Evolutionary conservation across 2,113 vertebrate genomes (phyloP).

Genomic region (Rhizomys pruinosus): DNA sequence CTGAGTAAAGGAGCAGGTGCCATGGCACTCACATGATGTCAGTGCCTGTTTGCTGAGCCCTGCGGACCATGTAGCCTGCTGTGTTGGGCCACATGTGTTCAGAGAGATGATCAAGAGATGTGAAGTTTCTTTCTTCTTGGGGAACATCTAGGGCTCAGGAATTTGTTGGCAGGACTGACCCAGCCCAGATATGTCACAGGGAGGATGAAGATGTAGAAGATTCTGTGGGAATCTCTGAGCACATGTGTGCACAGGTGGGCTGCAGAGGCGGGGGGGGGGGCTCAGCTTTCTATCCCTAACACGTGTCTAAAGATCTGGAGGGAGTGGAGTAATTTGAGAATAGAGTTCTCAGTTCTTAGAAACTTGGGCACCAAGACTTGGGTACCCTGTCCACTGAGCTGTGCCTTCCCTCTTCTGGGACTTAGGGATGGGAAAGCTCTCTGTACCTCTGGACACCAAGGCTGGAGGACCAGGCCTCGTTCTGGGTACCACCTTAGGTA

Average conservation of each 20-base stretch:
- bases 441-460: not conserved
- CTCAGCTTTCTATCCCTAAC: not conserved
- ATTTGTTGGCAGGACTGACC: not conserved
- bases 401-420: not conserved
- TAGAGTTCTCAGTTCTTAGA: not conserved
- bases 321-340: not conserved
- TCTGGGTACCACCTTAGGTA: not conserved
- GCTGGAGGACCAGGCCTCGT: not conserved
- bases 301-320: not conserved
- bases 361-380: not conserved
- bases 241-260: fast-evolving
- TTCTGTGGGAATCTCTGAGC: no score
- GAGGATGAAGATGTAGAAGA: not conserved
- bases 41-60: not conserved
- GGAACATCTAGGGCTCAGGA: not conserved
- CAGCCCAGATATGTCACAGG: no score
- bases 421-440: not conserved
- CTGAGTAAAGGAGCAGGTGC: not conserved
- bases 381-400: not conserved
- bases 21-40: fast-evolving
- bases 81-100: not conserved
- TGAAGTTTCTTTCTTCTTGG: not conserved
- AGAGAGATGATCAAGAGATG: not conserved
- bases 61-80: not conserved
- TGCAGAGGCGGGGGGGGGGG: no score